phyloP scores from a whole-genome alignment of 2,113 vertebrate species.

The Corythaixoides concolor region DNA sequence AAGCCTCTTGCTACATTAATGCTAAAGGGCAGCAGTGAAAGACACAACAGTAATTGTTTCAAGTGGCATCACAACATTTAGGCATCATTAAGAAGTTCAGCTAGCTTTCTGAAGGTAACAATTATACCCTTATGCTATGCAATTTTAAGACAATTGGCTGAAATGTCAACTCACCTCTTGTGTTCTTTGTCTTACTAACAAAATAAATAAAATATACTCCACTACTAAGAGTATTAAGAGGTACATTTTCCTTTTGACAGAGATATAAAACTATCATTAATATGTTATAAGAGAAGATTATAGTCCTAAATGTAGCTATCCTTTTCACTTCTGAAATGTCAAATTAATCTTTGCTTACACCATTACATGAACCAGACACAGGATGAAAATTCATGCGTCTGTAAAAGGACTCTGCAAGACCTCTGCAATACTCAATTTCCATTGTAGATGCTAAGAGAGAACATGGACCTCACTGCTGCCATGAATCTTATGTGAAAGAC shows the following conservation, averaged over 20 bases:
- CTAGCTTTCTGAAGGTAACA: neutral
- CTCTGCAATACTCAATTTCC: neutral
- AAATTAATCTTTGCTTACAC: constrained; percentile 65
- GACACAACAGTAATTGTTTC: neutral
- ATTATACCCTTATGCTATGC: neutral
- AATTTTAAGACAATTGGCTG: constrained; percentile 33
- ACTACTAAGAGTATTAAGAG: constrained; percentile 12
- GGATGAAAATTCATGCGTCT: constrained; percentile 18
- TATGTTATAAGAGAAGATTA: constrained; percentile 45
- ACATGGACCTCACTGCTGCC: neutral
- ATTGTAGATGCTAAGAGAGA: neutral
- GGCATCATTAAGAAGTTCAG: constrained; percentile 1
- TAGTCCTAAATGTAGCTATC: constrained; percentile 35
- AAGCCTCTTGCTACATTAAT: neutral
- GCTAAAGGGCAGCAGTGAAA: neutral
- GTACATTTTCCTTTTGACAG: constrained; percentile 40
- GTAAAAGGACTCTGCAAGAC: neutral
- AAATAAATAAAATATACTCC: constrained; percentile 49
- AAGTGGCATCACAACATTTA: constrained; percentile 18
- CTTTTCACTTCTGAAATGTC: constrained; percentile 5
- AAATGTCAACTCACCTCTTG: constrained; percentile 15
- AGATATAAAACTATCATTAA: constrained; percentile 54
- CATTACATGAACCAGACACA: constrained; percentile 18
- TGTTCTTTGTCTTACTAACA: constrained; percentile 22
- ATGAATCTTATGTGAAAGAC: neutral